Conservation (phyloP, 2,797 vertebrate genomes). For the Momotus momota region DNA sequence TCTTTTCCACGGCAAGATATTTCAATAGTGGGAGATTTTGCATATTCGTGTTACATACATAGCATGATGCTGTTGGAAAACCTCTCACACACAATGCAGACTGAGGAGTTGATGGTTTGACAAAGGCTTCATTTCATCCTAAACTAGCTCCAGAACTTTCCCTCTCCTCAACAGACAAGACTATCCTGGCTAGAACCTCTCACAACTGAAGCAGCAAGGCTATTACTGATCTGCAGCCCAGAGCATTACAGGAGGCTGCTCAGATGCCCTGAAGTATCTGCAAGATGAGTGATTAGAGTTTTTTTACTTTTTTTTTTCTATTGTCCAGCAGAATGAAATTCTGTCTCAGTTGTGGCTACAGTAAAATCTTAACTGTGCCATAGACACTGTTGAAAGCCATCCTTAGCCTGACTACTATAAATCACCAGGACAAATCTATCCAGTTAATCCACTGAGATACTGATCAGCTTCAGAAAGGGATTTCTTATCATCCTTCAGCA, state of each 20-base stretch:
- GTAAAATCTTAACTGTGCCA: neutral
- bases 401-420: neutral
- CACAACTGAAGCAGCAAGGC: neutral
- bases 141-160: neutral
- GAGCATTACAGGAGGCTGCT: neutral
- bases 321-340: neutral
- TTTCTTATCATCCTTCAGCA: neutral
- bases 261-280: neutral
- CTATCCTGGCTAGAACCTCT: neutral
- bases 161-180: neutral
- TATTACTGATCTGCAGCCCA: neutral
- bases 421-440: neutral
- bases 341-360: neutral
- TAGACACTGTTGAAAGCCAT: neutral
- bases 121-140: neutral
- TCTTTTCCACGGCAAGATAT: neutral
- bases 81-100: neutral
- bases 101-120: neutral
- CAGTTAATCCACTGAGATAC: neutral
- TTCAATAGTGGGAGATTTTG: neutral
- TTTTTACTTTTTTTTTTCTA: neutral
- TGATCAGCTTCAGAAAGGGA: neutral
- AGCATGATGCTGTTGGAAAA: neutral
- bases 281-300: neutral
- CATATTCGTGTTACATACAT: neutral